phyloP scores from a whole-genome alignment of 2,888 invertebrate species.

The Dicyrtoma fusca region DNA sequence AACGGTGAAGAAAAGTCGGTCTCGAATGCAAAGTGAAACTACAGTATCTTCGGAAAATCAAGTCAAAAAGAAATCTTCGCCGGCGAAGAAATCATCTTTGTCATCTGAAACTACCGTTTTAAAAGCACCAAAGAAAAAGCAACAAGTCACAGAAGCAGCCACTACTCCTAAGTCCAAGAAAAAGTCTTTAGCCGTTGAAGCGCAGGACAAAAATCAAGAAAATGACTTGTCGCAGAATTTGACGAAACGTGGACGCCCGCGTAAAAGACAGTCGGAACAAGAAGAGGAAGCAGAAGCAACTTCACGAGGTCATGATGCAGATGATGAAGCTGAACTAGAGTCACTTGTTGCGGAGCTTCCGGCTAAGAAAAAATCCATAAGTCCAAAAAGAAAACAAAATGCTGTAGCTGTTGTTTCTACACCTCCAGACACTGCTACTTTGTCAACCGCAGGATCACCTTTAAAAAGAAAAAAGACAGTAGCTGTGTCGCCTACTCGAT shows the following conservation, averaged over 20 bases:
- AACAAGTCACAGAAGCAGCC: background rate
- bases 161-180: slow-evolving; percentile 12
- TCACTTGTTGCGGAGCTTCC: slow-evolving; percentile 7
- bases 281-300: slow-evolving; percentile 29
- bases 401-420: background rate
- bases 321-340: slow-evolving; percentile 48
- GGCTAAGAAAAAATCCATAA: slow-evolving; percentile 41
- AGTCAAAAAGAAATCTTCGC: slow-evolving; percentile 17
- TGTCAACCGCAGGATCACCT: background rate
- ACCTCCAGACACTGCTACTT: background rate
- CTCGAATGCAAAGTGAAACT: background rate
- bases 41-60: background rate
- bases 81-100: slow-evolving; percentile 12
- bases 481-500: slow-evolving; percentile 3
- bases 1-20: background rate
- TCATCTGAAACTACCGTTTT: background rate
- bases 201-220: background rate
- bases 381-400: slow-evolving; percentile 39
- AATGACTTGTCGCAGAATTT: slow-evolving; percentile 2
- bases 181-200: slow-evolving; percentile 1
- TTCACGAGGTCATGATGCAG: slow-evolving; percentile 41
- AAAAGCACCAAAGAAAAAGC: slow-evolving; percentile 36
- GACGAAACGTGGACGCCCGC: slow-evolving; percentile 33
- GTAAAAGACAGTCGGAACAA: slow-evolving; percentile 29
- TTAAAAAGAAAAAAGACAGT: slow-evolving; percentile 17